phyloP scores from a whole-genome alignment of 2,888 invertebrate species.

The Operophtera brumata region DNA sequence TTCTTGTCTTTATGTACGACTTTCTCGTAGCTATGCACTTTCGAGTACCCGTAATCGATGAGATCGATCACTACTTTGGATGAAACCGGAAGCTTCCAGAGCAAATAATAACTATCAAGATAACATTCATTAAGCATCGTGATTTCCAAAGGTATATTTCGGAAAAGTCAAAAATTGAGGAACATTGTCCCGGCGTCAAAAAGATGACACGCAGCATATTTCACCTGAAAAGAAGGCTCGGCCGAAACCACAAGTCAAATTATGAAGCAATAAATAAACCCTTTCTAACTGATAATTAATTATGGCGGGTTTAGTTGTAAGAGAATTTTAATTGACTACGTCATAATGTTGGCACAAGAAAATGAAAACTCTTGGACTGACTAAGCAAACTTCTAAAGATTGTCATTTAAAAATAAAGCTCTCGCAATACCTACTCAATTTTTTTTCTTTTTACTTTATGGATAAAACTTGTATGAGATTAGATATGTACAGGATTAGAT shows the following conservation, averaged over 20 bases:
- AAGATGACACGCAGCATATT: slow-evolving; percentile 19
- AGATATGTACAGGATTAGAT: not conserved
- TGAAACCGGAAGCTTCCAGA: slow-evolving; percentile 11
- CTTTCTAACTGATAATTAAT: slow-evolving; percentile 51
- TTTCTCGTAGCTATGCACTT: slow-evolving; percentile 35
- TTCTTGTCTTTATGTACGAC: slow-evolving; percentile 60
- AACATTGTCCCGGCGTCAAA: slow-evolving; percentile 4
- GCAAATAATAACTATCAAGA: not conserved
- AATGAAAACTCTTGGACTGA: slow-evolving; percentile 46
- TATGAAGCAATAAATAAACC: slow-evolving; percentile 49
- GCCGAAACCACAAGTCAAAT: slow-evolving; percentile 31
- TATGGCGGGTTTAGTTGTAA: slow-evolving; percentile 44
- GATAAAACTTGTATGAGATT: not conserved
- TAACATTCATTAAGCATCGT: not conserved
- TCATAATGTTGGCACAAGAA: slow-evolving; percentile 57
- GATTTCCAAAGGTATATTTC: not conserved
- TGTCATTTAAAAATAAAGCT: slow-evolving; percentile 32
- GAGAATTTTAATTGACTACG: slow-evolving; percentile 62
- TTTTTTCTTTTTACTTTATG: not conserved
- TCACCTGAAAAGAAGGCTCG: slow-evolving; percentile 17
- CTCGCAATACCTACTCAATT: slow-evolving; percentile 16
- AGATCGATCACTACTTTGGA: slow-evolving; percentile 23
- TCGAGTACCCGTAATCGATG: slow-evolving; percentile 28
- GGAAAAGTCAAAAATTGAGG: slow-evolving; percentile 3
- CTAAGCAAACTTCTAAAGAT: slow-evolving; percentile 38